Evolutionary conservation across 2,888 invertebrate genomes (phyloP).

Genomic region (Chouioia cunea): DNA sequence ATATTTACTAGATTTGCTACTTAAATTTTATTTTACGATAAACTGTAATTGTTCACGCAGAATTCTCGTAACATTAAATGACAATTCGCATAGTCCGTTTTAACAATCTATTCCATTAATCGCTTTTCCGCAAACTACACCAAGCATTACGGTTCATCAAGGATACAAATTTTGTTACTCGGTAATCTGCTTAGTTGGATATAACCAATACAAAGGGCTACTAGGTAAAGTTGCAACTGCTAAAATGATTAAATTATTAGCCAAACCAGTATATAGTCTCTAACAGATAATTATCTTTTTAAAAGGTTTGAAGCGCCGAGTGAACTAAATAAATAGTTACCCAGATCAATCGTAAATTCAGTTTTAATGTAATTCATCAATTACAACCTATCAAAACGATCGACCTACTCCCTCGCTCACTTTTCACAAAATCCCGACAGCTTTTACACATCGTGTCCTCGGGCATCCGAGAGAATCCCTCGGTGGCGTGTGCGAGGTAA

Average conservation of each 20-base stretch:
- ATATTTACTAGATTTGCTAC: too few species aligned
- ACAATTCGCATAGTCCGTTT: too few species aligned
- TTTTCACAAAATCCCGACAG: too few species aligned
- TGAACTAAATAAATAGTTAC: neutral
- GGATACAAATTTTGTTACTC: conserved; percentile 1
- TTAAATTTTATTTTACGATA: too few species aligned
- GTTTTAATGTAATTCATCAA: too few species aligned
- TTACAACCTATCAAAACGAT: too few species aligned
- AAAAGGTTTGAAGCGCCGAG: neutral
- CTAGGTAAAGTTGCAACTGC: neutral
- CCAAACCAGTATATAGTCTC: too few species aligned
- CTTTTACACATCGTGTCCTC: neutral
- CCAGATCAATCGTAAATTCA: too few species aligned
- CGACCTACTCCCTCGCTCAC: too few species aligned
- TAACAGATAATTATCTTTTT: neutral
- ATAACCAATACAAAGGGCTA: conserved; percentile 14
- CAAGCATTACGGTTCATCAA: neutral
- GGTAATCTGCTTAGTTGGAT: conserved; percentile 1
- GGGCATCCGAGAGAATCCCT: conserved; percentile 13
- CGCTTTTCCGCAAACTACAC: neutral
- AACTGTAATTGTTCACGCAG: too few species aligned
- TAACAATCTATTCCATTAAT: conserved; percentile 1
- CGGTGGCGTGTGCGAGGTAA: neutral
- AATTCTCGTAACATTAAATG: conserved; percentile 1
- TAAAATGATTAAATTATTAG: neutral